These are phyloP conservation scores for Lapara coniferarum DNA, from an alignment of 2,888 invertebrate species.

Conservation along the genomic window DNA sequence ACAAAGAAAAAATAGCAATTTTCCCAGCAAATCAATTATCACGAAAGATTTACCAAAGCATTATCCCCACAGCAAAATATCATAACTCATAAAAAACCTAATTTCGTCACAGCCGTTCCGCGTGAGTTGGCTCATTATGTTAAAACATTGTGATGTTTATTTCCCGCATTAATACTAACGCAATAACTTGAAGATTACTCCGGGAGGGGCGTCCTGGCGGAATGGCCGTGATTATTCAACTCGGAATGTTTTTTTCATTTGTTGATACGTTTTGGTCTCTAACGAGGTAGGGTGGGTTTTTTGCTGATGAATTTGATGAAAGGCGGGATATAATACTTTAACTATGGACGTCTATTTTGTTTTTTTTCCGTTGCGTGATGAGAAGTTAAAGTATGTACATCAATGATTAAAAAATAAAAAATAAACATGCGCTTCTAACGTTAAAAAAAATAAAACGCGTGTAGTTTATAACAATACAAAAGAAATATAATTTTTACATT, in stretches of 20 bases:
- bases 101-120: slow-evolving; percentile 44
- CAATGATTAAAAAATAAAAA: too few relatives aligned
- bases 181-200: slow-evolving; percentile 63
- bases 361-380: neutral
- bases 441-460: too few relatives aligned
- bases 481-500: too few relatives aligned
- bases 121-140: slow-evolving; percentile 49
- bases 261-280: slow-evolving; percentile 29
- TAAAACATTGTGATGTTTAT: slow-evolving; percentile 61
- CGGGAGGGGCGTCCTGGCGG: slow-evolving; percentile 45
- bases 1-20: too few relatives aligned
- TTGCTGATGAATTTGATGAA: neutral
- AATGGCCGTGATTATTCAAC: slow-evolving; percentile 59
- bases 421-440: too few relatives aligned
- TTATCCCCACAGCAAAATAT: neutral
- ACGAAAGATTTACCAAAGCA: neutral
- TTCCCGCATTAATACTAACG: slow-evolving; percentile 60
- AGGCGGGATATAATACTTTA: too few relatives aligned
- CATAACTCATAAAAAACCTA: slow-evolving; percentile 39
- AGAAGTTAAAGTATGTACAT: neutral
- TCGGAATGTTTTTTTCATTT: slow-evolving; percentile 35
- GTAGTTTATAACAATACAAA: too few relatives aligned
- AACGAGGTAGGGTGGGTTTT: neutral
- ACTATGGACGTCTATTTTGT: too few relatives aligned
- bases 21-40: neutral